Evolutionary conservation across 2,888 invertebrate species (phyloP).

Genomic region (Lordiphosa fenestrarum): DNA sequence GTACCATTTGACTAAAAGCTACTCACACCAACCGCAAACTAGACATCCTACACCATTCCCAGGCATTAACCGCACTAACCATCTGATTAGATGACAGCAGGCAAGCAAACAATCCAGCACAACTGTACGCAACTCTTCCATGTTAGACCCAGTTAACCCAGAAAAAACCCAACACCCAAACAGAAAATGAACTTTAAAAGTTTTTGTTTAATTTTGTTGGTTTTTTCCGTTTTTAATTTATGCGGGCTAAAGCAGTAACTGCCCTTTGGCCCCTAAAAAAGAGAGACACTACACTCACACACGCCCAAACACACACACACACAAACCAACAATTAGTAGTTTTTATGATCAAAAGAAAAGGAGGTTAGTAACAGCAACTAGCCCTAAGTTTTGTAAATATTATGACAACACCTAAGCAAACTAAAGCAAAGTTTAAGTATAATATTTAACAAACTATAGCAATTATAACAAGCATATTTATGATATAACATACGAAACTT

Average conservation of each 20-base stretch:
- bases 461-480: conserved; percentile 73
- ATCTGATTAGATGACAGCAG: conserved; percentile 33
- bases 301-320: conserved; percentile 4
- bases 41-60: no score
- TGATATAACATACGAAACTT: conserved; percentile 47
- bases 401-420: conserved; percentile 12
- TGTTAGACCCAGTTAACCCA: not conserved
- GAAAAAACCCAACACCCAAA: conserved; percentile 11
- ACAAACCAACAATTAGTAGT: conserved; percentile 42
- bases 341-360: conserved; percentile 26
- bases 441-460: conserved; percentile 71
- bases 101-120: conserved; percentile 29
- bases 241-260: conserved; percentile 8
- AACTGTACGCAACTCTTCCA: conserved; percentile 7
- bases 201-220: not conserved
- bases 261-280: conserved; percentile 2
- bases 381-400: conserved; percentile 21
- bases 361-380: conserved; percentile 24
- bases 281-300: not conserved
- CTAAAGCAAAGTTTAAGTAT: conserved; percentile 44
- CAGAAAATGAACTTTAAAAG: conserved; percentile 18
- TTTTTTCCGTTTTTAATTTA: no score
- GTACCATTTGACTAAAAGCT: no score
- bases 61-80: conserved; percentile 41
- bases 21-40: no score